Base-by-base conservation (phyloP, 2,888 invertebrate genomes). In the Cepaea hortensis region DNA sequence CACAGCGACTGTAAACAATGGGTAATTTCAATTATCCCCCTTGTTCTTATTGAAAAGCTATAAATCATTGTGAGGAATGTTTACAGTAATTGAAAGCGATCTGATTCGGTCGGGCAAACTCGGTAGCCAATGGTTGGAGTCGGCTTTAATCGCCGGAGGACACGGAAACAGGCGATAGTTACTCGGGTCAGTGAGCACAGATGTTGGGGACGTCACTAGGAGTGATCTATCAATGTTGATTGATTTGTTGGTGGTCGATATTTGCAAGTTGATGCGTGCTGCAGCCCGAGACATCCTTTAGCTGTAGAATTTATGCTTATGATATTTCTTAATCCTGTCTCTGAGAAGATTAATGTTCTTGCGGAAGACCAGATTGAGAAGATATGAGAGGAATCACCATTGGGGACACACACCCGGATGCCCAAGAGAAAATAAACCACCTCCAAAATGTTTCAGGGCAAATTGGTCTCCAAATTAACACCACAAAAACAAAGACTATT, bases 141-240 rank as follows among this genome's bases (percentile, higher is more conserved):
- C 15, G 23, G 75, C 55, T 80, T 80, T 75, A 65, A 82, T 77
- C 70, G 68, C 89, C 87, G 77, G 80, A 55, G 20, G 70, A 82
- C 55, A 85, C 91, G 90, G 89, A 89, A 88, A 87, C 80, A 80
- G 75, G 83, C 90, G 90, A 90, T 85, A 87, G 87, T 87, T 87
- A 86, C 88, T 87, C 86, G 55, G 50, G 76, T 76, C 55, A 61
- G 3, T 77, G 55, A 55, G 77, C 77, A 77, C 77, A 77, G 55
- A 77, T 55, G n/a, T 11, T 77, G 55, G 3, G 7, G 20, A 87
- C 88, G 88, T 88, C 88, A 88, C 73, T 55, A 77, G 7, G 46
- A 48, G 79, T 18, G 79, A 77, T 23, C 4, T 35, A 9, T 77
- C 55, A 20, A 77, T 77, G 55, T 55, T 20, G 7, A 23, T 72